Evolutionary conservation across 2,113 vertebrate genomes (phyloP), one percentile per base, ranked within the genome.

Genomic region (Perognathus longimembris): DNA sequence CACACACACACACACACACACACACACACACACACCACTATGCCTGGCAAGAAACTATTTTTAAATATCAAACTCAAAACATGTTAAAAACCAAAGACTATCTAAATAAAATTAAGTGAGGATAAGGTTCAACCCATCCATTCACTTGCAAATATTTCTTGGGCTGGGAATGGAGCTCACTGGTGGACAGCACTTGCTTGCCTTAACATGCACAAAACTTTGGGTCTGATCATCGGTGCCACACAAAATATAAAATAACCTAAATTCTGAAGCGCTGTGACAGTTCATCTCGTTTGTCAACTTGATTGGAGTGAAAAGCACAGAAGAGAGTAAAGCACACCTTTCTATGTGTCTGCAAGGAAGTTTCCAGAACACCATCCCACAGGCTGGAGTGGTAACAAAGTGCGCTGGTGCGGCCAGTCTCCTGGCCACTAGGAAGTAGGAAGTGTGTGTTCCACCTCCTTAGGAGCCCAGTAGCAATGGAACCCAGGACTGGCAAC

Each of bases 21-120:
- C n/a, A n/a, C n/a, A n/a, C n/a, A n/a, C n/a, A n/a, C n/a, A n/a
- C n/a, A n/a, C n/a, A 22, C 6, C 57, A 59, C 20, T 2, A 59
- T 20, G 21, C 57, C 57, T 59, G 21, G 57, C 21, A 22, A 59
- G 57, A 59, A 59, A 59, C 57, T 59, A 59, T 59, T 26, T 82
- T 14, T 63, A 30, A 71, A 70, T 36, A n/a, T 17, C 77, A 80
- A 92, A 10, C 32, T 80, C 85, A 28, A 86, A 93, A 79, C 45
- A 66, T 24, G 75, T 91, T 83, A 95, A n/a, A 80, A 82, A 8
- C 64, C 40, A 88, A 88, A 73, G n/a, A 69, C 34, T 57, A 64
- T 40, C 50, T 67, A 79, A 79, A 82, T 82, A 88, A 85, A 94
- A 67, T 45, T 77, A 42, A 74, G 40, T 61, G 12, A 90, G 71